Evolutionary conservation across 2,888 invertebrate species (phyloP).

Genomic region (Aromia moschata): DNA sequence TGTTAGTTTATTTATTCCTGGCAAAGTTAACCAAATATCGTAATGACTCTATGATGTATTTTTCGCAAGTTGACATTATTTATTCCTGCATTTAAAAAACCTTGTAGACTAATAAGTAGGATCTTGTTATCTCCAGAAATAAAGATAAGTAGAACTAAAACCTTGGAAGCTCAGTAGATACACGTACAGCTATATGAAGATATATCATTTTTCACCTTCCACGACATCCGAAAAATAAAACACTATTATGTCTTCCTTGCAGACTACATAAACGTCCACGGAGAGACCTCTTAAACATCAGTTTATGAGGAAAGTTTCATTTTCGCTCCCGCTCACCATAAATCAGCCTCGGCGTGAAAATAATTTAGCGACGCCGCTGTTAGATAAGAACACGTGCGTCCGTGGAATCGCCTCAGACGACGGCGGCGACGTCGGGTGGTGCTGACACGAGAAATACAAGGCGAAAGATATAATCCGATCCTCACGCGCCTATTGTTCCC

Average conservation of each 20-base stretch:
- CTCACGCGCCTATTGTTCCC: constrained; percentile 8
- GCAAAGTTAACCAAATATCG: too few species aligned
- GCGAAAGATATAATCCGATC: constrained; percentile 1
- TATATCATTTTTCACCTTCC: too few species aligned
- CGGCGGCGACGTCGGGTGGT: not conserved
- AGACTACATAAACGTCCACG: not conserved
- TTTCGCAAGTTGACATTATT: too few species aligned
- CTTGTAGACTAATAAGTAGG: too few species aligned
- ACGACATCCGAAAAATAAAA: too few species aligned
- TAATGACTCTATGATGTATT: too few species aligned
- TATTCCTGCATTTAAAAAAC: too few species aligned
- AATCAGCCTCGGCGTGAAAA: not conserved
- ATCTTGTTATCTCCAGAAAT: too few species aligned
- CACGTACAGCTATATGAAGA: too few species aligned
- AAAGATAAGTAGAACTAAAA: too few species aligned
- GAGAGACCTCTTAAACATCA: not conserved
- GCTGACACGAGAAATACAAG: constrained; percentile 9
- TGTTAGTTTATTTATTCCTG: too few species aligned
- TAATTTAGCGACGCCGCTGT: not conserved
- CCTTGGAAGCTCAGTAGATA: too few species aligned
- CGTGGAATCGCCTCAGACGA: not conserved
- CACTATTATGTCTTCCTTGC: not conserved
- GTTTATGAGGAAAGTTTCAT: not conserved
- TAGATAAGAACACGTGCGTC: not conserved
- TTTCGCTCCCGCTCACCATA: not conserved